Percentiles rank a stretch among this genome's conserved stretches.
phyloP scores from a whole-genome alignment of 1,140 invertebrate species.

The Oryctes rhinoceros region DNA sequence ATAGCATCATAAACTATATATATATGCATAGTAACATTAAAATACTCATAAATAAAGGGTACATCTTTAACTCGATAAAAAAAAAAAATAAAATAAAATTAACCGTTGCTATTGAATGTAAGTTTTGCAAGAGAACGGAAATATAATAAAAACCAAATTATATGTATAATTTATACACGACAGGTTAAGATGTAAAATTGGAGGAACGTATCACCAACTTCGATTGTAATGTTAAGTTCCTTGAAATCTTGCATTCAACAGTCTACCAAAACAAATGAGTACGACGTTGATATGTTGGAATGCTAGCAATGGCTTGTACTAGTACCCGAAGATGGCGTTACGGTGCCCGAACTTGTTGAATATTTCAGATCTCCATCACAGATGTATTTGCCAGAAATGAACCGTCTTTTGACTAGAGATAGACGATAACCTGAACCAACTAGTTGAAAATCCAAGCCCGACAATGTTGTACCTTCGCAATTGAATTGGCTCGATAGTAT shows the following conservation, averaged over 20 bases:
- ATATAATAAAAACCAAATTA: conserved; percentile 39
- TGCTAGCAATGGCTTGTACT: conserved; percentile 57
- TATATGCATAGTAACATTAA: conserved; percentile 50
- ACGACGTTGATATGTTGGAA: conserved; percentile 54
- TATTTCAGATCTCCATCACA: conserved; percentile 83
- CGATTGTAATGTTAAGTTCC: neutral
- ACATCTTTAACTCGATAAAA: conserved; percentile 17
- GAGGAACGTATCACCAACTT: neutral
- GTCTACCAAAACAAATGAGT: conserved; percentile 42
- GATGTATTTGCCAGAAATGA: conserved; percentile 92
- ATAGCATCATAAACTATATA: conserved; percentile 60
- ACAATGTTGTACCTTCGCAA: conserved; percentile 93
- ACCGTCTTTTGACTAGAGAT: conserved; percentile 92
- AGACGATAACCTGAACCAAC: conserved; percentile 88
- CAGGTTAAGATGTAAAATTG: neutral
- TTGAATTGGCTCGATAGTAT: conserved; percentile 93
- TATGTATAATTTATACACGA: conserved; percentile 47
- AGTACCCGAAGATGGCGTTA: conserved; percentile 51
- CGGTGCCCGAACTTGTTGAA: conserved; percentile 43
- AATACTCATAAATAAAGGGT: conserved; percentile 53
- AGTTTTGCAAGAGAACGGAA: conserved; percentile 20
- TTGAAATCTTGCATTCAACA: conserved; percentile 33
- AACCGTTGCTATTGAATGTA: conserved; percentile 27
- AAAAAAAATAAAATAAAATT: conserved; percentile 40
- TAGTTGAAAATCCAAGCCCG: conserved; percentile 93